Conservation (phyloP, 2,888 invertebrate genomes). For the Sphaerophoria taeniata region DNA sequence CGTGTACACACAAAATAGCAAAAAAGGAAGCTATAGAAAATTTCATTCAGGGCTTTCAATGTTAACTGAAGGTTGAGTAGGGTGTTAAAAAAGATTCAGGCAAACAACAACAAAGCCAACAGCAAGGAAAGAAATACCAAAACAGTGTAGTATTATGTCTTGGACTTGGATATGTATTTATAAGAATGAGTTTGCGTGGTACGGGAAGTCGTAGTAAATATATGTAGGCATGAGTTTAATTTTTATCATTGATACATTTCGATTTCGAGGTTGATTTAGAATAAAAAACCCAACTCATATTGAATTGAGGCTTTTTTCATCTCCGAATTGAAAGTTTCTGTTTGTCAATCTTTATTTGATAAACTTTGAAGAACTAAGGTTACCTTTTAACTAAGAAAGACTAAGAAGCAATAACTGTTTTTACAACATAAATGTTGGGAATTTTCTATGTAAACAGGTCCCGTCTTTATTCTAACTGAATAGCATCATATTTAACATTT, state of each 20-base stretch:
- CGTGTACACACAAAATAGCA: background rate
- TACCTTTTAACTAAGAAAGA: too few relatives aligned
- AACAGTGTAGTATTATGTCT: slow-evolving; percentile 51
- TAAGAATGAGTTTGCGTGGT: slow-evolving; percentile 17
- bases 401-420: too few relatives aligned
- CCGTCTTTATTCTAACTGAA: too few relatives aligned
- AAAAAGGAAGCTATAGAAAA: slow-evolving; percentile 8
- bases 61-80: slow-evolving; percentile 71
- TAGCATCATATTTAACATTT: too few relatives aligned
- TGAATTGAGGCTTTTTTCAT: background rate
- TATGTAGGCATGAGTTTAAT: background rate
- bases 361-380: too few relatives aligned
- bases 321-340: too few relatives aligned
- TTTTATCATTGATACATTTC: background rate
- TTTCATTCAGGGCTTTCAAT: slow-evolving; percentile 70
- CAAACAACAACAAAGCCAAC: background rate
- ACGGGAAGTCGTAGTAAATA: background rate
- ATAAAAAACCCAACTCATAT: background rate
- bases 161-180: background rate
- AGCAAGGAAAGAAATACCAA: slow-evolving; percentile 15
- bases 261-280: background rate
- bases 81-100: slow-evolving; percentile 28
- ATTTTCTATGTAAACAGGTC: too few relatives aligned
- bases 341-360: too few relatives aligned
- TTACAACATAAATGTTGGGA: too few relatives aligned